Evolutionary conservation across 2,888 invertebrate genomes (phyloP).

Genomic region (Syrista parreyssii): DNA sequence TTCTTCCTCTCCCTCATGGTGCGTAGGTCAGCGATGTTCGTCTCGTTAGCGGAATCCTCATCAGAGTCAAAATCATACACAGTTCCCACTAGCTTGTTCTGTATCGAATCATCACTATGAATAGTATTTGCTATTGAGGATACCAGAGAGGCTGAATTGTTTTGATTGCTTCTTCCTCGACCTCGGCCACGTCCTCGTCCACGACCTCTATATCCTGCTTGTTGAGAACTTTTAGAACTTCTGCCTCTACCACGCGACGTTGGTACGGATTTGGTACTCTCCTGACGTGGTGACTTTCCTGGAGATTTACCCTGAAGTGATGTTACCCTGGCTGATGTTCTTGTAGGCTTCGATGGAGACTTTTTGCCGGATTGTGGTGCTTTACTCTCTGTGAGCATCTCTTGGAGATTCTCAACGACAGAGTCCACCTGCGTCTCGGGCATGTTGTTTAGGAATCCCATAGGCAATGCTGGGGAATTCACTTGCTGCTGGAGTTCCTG

Average conservation of each 20-base stretch:
- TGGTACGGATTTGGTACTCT: slow-evolving; percentile 36
- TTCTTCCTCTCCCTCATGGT: slow-evolving; percentile 83
- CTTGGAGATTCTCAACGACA: slow-evolving; percentile 26
- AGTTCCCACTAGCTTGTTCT: slow-evolving; percentile 85
- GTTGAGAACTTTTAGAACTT: slow-evolving; percentile 56
- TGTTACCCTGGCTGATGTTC: slow-evolving; percentile 74
- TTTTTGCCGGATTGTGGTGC: slow-evolving; percentile 66
- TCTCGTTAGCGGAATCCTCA: slow-evolving; percentile 82
- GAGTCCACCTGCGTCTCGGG: slow-evolving; percentile 24
- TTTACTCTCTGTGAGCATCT: slow-evolving; percentile 32
- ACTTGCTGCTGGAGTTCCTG: slow-evolving; percentile 29
- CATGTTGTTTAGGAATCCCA: slow-evolving; percentile 39
- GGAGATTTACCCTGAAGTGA: slow-evolving; percentile 75
- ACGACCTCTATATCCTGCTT: slow-evolving; percentile 52
- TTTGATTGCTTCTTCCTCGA: slow-evolving; percentile 58
- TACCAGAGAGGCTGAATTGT: slow-evolving; percentile 33
- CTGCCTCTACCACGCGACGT: slow-evolving; percentile 68
- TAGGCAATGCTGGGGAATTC: slow-evolving; percentile 35
- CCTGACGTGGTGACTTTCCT: slow-evolving; percentile 70
- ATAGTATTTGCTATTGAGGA: slow-evolving; percentile 46
- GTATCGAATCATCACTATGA: slow-evolving; percentile 77
- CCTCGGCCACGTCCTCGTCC: slow-evolving; percentile 65
- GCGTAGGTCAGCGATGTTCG: slow-evolving; percentile 79
- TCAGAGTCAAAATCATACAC: slow-evolving; percentile 89
- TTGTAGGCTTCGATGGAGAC: slow-evolving; percentile 71